These are phyloP conservation scores for Palythoa caribaeorum DNA, from an alignment of 92 coral and sea anemone genomes.

Conservation along the genomic window DNA sequence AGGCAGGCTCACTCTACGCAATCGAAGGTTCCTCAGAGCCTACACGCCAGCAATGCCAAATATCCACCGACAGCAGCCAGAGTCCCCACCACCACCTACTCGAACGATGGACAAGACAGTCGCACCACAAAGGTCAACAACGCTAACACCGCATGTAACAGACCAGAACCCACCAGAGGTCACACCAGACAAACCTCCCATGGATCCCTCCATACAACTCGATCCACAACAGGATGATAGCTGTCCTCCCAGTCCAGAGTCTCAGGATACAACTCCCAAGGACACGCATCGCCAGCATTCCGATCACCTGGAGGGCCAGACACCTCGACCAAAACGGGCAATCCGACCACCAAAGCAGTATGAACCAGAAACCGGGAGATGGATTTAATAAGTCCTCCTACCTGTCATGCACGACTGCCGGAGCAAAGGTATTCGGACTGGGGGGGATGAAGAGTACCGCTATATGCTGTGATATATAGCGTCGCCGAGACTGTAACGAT, in stretches of 20 bases:
- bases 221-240: not conserved
- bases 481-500: not conserved
- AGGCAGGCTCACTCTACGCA: constrained; percentile 4
- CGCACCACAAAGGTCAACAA: not conserved
- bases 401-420: not conserved
- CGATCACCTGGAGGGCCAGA: not conserved
- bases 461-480: not conserved
- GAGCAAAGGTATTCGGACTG: not conserved
- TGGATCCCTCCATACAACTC: not conserved
- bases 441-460: constrained; percentile 3
- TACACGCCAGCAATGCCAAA: not conserved
- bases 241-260: not conserved
- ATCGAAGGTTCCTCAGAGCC: constrained; percentile 10
- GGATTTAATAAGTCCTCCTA: not conserved
- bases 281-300: not conserved
- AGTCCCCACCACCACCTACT: not conserved
- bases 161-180: constrained; percentile 1
- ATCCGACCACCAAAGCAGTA: constrained; percentile 8
- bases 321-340: not conserved
- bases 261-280: not conserved
- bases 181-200: not conserved
- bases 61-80: too few species aligned
- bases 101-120: not conserved
- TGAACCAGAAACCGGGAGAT: constrained; percentile 9
- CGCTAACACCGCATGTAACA: not conserved